Base-by-base conservation (phyloP, 2,113 vertebrate species). In the Tachycineta bicolor region DNA sequence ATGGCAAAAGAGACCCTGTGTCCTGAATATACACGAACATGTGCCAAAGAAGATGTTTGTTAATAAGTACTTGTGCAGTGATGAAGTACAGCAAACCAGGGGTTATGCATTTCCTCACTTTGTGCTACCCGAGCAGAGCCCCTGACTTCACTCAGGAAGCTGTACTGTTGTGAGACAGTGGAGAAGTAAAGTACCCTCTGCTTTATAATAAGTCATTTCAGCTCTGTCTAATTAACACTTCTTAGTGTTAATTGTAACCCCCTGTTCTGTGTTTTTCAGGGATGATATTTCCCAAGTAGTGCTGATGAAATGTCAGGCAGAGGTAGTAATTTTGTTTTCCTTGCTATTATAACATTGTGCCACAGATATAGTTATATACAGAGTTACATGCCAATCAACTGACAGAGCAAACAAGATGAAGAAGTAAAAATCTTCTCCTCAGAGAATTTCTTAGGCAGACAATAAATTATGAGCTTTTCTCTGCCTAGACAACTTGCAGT, bases 201-300 rank as follows among this genome's bases (percentile, higher is more conserved):
- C 81, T 95, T 89, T 79, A 90, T 95, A 96, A 95, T 91, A 95
- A 96, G 88, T 89, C 55, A 70, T 93, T 96, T 74, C 78, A 73
- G 74, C 93, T 94, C 94, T 63, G 86, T 49, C 94, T 96, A 97
- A 97, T 97, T 97, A 97, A 96, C 96, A 97, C 97, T 96, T 96
- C 93, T 82, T 77, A 95, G 96, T 87, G 97, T 97, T 97, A 97
- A 97, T 96, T 97, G 96, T 96, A 95, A 94, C 93, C 96, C 96
- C 89, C 87, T 82, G 86, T 94, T 96, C 94, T 65, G 87, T 93
- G 81, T 86, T 96, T 97, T 94, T 95, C 89, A 91, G 95, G 95
- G 91, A 94, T n/a, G 87, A n/a, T 97, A 89, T 97, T 96, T 96
- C 94, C 93, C 89, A 96, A 85, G 83, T 59, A 95, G 70, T 90